Evolutionary conservation across 1,140 invertebrate genomes (phyloP).

Genomic region (Tachypleus tridentatus): DNA sequence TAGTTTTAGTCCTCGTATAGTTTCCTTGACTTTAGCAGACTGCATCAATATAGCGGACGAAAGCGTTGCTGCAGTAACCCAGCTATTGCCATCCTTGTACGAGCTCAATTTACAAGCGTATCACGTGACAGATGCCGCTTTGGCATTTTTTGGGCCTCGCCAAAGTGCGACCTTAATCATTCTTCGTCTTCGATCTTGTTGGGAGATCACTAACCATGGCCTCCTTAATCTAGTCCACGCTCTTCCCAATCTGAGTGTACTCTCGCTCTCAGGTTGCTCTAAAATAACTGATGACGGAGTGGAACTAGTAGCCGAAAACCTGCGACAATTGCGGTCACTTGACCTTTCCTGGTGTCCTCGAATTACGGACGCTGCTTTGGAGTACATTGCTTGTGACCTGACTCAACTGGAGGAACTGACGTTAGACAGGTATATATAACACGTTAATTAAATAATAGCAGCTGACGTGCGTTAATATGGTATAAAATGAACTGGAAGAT

Average conservation of each 20-base stretch:
- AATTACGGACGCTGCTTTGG: slow-evolving; percentile 85
- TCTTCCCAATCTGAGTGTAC: slow-evolving; percentile 76
- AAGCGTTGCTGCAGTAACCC: slow-evolving; percentile 81
- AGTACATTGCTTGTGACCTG: slow-evolving; percentile 93
- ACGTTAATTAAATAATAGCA: too few relatives aligned
- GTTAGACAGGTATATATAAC: slow-evolving; percentile 62
- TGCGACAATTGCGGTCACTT: slow-evolving; percentile 69
- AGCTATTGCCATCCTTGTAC: slow-evolving; percentile 76
- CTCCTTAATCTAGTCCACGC: slow-evolving; percentile 90
- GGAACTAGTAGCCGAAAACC: slow-evolving; percentile 86
- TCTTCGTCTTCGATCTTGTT: slow-evolving; percentile 80
- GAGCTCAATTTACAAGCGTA: slow-evolving; percentile 83
- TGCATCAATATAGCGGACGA: slow-evolving; percentile 95
- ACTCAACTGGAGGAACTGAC: slow-evolving; percentile 84
- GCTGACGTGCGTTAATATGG: too few relatives aligned
- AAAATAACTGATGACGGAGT: slow-evolving; percentile 94
- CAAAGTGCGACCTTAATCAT: slow-evolving; percentile 69
- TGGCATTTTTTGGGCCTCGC: slow-evolving; percentile 85
- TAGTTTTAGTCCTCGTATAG: slow-evolving; percentile 75
- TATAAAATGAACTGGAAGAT: too few relatives aligned
- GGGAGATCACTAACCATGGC: slow-evolving; percentile 93
- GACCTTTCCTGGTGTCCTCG: slow-evolving; percentile 93
- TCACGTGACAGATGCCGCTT: slow-evolving; percentile 89
- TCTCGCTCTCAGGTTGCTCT: slow-evolving; percentile 87
- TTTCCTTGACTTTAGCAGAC: slow-evolving; percentile 77